phyloP scores from a whole-genome alignment of 2,888 invertebrate genomes.

The Galerucella nymphaeae region DNA sequence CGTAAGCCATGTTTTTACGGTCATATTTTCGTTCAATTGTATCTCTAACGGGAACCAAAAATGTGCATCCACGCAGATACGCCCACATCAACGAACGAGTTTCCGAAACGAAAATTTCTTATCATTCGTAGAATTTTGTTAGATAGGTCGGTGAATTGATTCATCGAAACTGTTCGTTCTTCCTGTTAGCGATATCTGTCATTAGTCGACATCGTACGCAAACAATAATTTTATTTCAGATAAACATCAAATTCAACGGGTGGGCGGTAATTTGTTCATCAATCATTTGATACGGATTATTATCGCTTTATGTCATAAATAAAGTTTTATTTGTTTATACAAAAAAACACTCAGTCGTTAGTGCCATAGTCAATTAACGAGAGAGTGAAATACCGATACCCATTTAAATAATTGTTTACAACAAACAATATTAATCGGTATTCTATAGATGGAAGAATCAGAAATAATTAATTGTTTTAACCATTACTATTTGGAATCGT shows the following conservation, averaged over 20 bases:
- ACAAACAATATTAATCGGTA: not conserved
- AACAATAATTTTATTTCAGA: slow-evolving; percentile 8
- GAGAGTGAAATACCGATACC: not conserved
- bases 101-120: not conserved
- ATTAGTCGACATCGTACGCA: not conserved
- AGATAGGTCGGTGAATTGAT: not conserved
- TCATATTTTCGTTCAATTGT: too few relatives aligned
- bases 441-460: not conserved
- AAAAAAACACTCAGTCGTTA: not conserved
- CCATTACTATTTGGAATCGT: too few relatives aligned
- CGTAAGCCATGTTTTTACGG: too few relatives aligned
- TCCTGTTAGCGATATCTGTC: not conserved
- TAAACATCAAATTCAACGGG: slow-evolving; percentile 10
- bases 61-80: not conserved
- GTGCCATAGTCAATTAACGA: not conserved
- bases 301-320: slow-evolving; percentile 3
- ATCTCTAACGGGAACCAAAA: too few relatives aligned
- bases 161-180: not conserved
- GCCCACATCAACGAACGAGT: not conserved
- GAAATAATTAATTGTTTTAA: too few relatives aligned
- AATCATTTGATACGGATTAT: slow-evolving; percentile 15
- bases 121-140: not conserved
- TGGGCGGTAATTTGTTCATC: slow-evolving; percentile 15
- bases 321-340: slow-evolving; percentile 1
- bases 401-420: not conserved